Evolutionary conservation across 2,888 invertebrate species (phyloP), one percentile per base, ranked within the genome.

Genomic region (Drosophila percnosoma): DNA sequence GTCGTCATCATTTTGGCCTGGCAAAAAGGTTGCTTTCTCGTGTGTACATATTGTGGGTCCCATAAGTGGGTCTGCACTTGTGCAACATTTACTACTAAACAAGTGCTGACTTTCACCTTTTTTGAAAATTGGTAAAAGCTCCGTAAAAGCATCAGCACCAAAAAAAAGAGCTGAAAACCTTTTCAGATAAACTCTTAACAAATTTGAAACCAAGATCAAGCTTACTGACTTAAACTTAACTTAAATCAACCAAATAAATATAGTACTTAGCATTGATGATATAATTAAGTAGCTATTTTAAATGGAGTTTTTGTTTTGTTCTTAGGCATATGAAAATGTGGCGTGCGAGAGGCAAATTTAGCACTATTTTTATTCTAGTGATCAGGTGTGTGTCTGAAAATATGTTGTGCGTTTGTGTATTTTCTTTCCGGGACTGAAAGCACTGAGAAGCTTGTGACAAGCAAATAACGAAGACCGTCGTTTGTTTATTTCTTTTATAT

Each of bases 401-500:
- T 31, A 36, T 57, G 51, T n/a, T 54, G 31, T 52, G 40, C 15
- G 11, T 18, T n/a, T 58, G 42, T 55, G 33, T 18, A 21, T 42
- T 53, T 63, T 38, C 52, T 33, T 49, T 58, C 64, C 55, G 54
- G 64, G 53, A 36, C 31, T 42, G 45, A n/a, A 29, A 58, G 36
- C 38, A 67, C 34, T 29, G 29, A 36, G 55, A 53, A 54, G 70
- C 67, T 65, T 80, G 48, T 68, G 64, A 72, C 80, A 75, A 71
- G 60, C 67, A 75, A 71, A 80, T 75, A 78, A 72, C 64, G 80
- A 53, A 64, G 75, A 60, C 57, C 65, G 61, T 59, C 60, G 68
- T 54, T 82, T 78, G 75, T 72, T 72, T 83, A 72, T 78, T 80
- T 71, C 68, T 77, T 78, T 79, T 83, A 74, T 75, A 77, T 85